These are phyloP conservation scores for Cryptocheilus praepositus DNA, from an alignment of 2,888 invertebrate genomes.

Conservation along the genomic window DNA sequence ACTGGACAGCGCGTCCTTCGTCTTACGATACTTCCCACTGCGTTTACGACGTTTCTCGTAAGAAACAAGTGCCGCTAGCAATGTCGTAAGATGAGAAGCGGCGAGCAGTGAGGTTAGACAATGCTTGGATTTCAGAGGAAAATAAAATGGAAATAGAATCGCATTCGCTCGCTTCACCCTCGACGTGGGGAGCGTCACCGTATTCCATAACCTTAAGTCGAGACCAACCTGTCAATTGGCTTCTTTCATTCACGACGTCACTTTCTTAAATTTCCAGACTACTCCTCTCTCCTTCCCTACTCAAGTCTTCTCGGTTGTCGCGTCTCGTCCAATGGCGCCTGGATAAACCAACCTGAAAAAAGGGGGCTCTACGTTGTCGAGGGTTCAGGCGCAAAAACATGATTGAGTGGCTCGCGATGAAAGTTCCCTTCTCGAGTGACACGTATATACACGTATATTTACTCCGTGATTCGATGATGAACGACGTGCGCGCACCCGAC, in stretches of 20 bases:
- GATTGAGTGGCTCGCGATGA: constrained; percentile 44
- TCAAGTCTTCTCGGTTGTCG: background rate
- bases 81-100: too few species aligned
- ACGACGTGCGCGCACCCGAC: constrained; percentile 34
- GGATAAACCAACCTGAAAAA: constrained; percentile 7
- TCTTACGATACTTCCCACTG: too few species aligned
- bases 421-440: constrained; percentile 41
- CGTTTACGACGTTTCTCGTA: too few species aligned
- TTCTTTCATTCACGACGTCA: background rate
- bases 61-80: too few species aligned
- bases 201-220: constrained; percentile 9
- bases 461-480: constrained; percentile 50
- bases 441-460: constrained; percentile 28
- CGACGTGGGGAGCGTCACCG: too few species aligned
- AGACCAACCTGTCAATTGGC: constrained; percentile 12
- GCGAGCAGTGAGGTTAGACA: too few species aligned
- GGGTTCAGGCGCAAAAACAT: constrained; percentile 28
- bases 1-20: too few species aligned
- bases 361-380: background rate
- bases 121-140: too few species aligned
- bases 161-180: too few species aligned
- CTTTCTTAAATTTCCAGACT: background rate
- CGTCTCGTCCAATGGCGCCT: background rate
- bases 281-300: background rate
- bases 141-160: too few species aligned